Evolutionary conservation across 2,888 invertebrate genomes (phyloP), one percentile per base, ranked within the genome.

Genomic region (Lymantria monacha): DNA sequence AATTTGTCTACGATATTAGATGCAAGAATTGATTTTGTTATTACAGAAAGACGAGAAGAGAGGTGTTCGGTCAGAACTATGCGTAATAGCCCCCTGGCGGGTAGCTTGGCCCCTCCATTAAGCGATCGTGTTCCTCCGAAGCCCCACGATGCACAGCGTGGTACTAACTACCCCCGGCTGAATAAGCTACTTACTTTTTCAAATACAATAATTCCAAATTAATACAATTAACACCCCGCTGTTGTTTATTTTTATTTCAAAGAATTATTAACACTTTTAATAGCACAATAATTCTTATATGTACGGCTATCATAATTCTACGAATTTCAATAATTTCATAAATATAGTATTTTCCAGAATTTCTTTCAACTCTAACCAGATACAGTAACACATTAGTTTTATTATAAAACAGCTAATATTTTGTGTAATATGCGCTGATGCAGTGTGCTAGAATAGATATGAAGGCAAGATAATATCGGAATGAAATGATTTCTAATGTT

Each of bases 121-220:
- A 78, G 75, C 66, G 83, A 68, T 63, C 80, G 74, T 85, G 87
- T 85, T 66, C 69, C 68, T 57, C 56, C 53, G 79, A 76, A 74
- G 69, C 81, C 87, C 87, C 78, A 81, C 69, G 57, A 73, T 54
- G 85, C 89, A 56, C 88, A 75, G 86, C 87, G 76, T 81, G 86
- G 72, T 59, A 70, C 70, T 55, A 69, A 64, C 57, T 57, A 55
- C 61, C 61, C 55, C 50, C 55, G 42, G 56, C 71, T 69, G 46
- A 37, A 14, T 64, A 61, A 61, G 68, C 69, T 70, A 74, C 71
- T 74, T 77, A 73, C 68, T 53, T 70, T 66, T 71, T 69, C 57
- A 66, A 64, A 72, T 66, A 72, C 63, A 67, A 48, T 60, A 59
- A 57, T 57, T 53, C 65, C 58, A 66, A 76, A 80, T 76, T 73